Evolutionary conservation across 2,797 vertebrate genomes (phyloP).

Genomic region (Xiphophorus birchmanni): DNA sequence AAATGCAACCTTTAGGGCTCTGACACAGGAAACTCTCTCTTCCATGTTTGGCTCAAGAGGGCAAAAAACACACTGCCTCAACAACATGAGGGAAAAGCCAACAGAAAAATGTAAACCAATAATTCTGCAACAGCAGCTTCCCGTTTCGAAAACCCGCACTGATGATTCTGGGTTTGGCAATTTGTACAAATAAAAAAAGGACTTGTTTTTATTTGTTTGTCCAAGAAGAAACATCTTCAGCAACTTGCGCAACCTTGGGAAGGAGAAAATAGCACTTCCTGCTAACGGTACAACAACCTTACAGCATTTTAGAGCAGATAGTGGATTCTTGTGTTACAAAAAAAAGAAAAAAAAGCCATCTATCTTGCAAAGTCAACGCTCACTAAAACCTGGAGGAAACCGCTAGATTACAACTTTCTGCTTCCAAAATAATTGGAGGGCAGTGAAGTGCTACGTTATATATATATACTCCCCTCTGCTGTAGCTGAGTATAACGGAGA

Average conservation of each 20-base stretch:
- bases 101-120: background rate
- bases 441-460: conserved; percentile 49
- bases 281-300: background rate
- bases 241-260: background rate
- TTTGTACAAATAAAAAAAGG: background rate
- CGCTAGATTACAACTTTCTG: conserved; percentile 66
- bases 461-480: conserved; percentile 37
- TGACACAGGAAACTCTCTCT: background rate
- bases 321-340: background rate
- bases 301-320: conserved; percentile 20
- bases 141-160: background rate
- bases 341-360: conserved; percentile 8
- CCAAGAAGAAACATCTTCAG: background rate
- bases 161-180: background rate
- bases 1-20: background rate
- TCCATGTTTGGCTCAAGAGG: background rate
- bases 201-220: conserved; percentile 5
- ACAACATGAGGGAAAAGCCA: background rate
- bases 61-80: background rate
- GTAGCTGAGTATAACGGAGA: conserved; percentile 57
- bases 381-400: conserved; percentile 59
- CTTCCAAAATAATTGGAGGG: conserved; percentile 66
- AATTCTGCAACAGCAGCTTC: background rate
- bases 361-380: conserved; percentile 34
- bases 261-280: background rate